Evolutionary conservation across 1,140 invertebrate species (phyloP).

Genomic region (Aphelinus certus): DNA sequence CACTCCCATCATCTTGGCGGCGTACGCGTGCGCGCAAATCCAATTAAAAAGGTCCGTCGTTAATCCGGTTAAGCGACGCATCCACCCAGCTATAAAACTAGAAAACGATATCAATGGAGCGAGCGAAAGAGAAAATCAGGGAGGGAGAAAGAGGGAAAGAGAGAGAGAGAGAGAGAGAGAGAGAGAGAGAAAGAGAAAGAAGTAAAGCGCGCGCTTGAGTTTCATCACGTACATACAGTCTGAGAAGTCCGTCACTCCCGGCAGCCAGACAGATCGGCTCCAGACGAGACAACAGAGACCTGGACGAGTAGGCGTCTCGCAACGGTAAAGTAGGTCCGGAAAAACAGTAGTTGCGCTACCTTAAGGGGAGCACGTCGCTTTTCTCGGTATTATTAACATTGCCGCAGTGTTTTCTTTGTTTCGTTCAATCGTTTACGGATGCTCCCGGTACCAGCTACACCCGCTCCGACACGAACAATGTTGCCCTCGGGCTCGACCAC

Average conservation of each 20-base stretch:
- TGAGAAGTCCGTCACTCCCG: slow-evolving; percentile 12
- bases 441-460: neutral
- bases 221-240: slow-evolving; percentile 46
- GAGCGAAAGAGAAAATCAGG: neutral
- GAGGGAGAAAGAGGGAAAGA: neutral
- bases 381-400: slow-evolving; percentile 45
- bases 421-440: slow-evolving; percentile 5
- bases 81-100: neutral
- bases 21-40: neutral
- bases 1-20: too few relatives aligned
- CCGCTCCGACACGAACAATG: too few relatives aligned
- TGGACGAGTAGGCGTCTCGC: slow-evolving; percentile 31
- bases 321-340: slow-evolving; percentile 27
- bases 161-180: neutral
- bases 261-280: slow-evolving; percentile 41
- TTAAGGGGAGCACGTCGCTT: slow-evolving; percentile 42
- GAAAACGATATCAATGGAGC: slow-evolving; percentile 19
- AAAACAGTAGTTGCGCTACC: slow-evolving; percentile 40
- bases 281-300: slow-evolving; percentile 4
- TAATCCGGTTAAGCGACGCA: neutral
- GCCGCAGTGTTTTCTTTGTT: slow-evolving; percentile 9
- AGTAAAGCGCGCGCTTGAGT: neutral
- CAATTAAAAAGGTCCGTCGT: slow-evolving; percentile 9
- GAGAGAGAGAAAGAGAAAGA: neutral
- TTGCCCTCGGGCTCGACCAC: too few relatives aligned